Conservation (phyloP, 2,113 vertebrate genomes). For the Varanus komodoensis region DNA sequence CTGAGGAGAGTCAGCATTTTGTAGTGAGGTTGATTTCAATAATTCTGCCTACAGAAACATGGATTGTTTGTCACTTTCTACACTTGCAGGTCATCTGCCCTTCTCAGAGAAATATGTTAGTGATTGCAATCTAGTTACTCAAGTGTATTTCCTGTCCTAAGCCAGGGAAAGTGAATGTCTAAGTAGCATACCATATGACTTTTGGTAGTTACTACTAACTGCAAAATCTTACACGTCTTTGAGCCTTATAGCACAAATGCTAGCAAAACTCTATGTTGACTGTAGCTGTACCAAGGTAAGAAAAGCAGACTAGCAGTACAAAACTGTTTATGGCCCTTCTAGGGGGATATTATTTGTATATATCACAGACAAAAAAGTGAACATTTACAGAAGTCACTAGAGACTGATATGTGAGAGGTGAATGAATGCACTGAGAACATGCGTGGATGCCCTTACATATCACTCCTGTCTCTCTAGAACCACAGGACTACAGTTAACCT, state of each 20-base stretch:
- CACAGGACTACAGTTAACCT: not conserved
- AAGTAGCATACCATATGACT: not conserved
- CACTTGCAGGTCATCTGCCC: not conserved
- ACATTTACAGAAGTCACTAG: not conserved
- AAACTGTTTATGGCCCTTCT: not conserved
- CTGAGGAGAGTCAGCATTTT: not conserved
- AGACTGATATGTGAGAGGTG: not conserved
- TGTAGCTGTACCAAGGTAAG: not conserved
- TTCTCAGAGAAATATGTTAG: not conserved
- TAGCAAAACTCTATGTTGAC: not conserved
- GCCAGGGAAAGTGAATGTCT: not conserved
- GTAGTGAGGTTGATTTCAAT: not conserved
- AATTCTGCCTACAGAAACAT: not conserved
- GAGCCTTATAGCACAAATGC: not conserved
- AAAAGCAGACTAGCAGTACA: not conserved
- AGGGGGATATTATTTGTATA: not conserved
- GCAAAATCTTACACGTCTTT: not conserved
- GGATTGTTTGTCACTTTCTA: not conserved
- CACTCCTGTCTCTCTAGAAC: not conserved
- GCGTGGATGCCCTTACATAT: not conserved
- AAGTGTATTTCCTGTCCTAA: not conserved
- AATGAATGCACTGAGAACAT: not conserved
- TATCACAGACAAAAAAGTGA: slow-evolving; percentile 1
- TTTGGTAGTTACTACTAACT: not conserved
- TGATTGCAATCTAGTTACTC: not conserved